These are phyloP conservation scores for Halocaridina rubra DNA, from an alignment of 2,888 invertebrate genomes.

Conservation along the genomic window DNA sequence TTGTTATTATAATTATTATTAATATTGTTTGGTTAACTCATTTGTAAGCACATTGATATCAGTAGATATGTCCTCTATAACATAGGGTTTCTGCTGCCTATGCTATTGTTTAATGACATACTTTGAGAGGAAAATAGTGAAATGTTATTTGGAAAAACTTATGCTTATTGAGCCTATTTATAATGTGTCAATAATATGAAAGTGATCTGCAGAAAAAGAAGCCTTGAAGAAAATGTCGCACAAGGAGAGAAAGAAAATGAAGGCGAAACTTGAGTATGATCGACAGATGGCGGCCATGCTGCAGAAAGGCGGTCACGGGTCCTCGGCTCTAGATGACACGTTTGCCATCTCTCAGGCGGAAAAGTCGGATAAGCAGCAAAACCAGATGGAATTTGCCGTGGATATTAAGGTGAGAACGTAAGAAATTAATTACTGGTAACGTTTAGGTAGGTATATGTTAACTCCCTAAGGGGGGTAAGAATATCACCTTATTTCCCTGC, in stretches of 20 bases:
- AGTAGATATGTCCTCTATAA: background rate
- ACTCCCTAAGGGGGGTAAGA: no score
- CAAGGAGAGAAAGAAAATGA: conserved; percentile 91
- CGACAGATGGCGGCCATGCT: conserved; percentile 86
- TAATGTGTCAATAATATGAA: background rate
- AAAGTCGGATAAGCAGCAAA: conserved; percentile 76
- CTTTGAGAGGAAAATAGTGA: background rate
- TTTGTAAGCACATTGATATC: background rate
- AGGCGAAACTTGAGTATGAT: conserved; percentile 86
- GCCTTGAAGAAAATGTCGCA: conserved; percentile 81
- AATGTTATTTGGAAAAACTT: background rate
- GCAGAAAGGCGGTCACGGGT: conserved; percentile 88
- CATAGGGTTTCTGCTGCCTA: background rate
- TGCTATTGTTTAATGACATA: background rate
- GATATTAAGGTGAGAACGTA: conserved; percentile 90
- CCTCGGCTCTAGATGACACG: conserved; percentile 90
- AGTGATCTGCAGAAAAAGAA: conserved; percentile 60
- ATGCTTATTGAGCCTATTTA: background rate
- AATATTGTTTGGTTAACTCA: background rate
- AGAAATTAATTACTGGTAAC: no score
- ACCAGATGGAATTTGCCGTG: conserved; percentile 89
- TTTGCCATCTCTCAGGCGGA: conserved; percentile 92
- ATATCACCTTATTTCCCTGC: no score
- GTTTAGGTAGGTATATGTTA: no score
- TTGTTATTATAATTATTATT: no score